A percentile compares a stretch with the other conserved stretches of the same genome.
These are phyloP conservation scores for Caretta caretta DNA, from an alignment of 2,113 vertebrate species.

Conservation along the genomic window DNA sequence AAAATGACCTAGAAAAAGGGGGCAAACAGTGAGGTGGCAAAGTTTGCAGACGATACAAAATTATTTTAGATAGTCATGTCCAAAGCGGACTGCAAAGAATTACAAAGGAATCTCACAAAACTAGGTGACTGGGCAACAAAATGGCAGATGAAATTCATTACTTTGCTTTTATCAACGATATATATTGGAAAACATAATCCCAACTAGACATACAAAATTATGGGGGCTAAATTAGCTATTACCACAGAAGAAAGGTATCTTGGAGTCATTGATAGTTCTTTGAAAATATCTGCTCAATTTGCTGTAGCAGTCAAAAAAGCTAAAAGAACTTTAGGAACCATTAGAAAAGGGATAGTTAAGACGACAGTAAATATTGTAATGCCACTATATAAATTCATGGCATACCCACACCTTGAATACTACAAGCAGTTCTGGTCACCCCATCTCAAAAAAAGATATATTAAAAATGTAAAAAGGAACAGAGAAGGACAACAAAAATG, in stretches of 20 bases:
- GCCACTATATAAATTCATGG: no score
- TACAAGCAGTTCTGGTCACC: no score
- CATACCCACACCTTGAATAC: no score
- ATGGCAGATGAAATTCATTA: background rate
- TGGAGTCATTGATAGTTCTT: background rate
- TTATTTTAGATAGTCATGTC: background rate
- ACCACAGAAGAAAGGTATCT: background rate
- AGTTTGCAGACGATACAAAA: background rate
- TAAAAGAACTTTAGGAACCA: background rate
- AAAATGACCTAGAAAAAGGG: background rate
- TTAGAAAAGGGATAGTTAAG: no score
- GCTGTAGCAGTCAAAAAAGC: background rate
- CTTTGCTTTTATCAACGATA: no score
- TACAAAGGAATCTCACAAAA: background rate
- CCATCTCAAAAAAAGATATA: no score
- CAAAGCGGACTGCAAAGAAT: background rate
- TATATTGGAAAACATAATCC: background rate
- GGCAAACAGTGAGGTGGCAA: background rate
- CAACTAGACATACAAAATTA: no score
- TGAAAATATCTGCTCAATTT: background rate
- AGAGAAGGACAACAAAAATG: background rate
- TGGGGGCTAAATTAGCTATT: no score
- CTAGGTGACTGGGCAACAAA: background rate
- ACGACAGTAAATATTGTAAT: no score
- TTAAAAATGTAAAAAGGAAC: background rate